Base-by-base conservation (phyloP, 1,140 invertebrate genomes). In the Pararge aegeria region DNA sequence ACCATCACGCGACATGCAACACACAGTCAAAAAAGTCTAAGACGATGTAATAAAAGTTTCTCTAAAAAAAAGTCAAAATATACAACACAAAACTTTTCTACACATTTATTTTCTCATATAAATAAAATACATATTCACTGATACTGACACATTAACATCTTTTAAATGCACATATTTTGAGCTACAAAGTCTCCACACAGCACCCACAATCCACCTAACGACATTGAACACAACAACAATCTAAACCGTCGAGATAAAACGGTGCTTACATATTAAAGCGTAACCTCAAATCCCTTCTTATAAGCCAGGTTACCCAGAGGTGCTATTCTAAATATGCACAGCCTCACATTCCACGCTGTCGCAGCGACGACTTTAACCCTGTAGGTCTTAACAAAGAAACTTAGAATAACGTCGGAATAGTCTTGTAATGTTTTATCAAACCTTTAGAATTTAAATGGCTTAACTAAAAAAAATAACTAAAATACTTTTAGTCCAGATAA, bases 81-180 rank as follows among this genome's bases (percentile, higher is more conserved):
- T 4, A 24, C 24, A 24, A 7, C 24, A 48, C 38, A 57, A 37
- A 69, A 46, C 20, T 53, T 38, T 37, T 30, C 57, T 59, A 59
- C 49, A 82, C 78, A 81, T 81, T 81, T 79, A 83, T 77, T 75
- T 20, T 16, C 10, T 75, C 50, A 62, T 44, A 75, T 78, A 69
- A 72, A 64, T 78, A 78, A 73, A 81, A 84, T 72, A 83, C 72
- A 46, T 46, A 46, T 5, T 46, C 12, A 42, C 38, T 16, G 15
- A 46, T 67, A 73, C 66, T 62, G 71, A 82, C 75, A 85, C 75
- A 78, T 84, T 73, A 73, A 81, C 64, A 73, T 60, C 58, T 6
- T 62, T 70, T 80, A 84, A 87, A 87, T 87, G 81, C 81, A 84
- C 62, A 70, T 46, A 46, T 20, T 81, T 85, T 87, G 83, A 87